Evolutionary conservation across 1,140 invertebrate species (phyloP).

Genomic region (Pantala flavescens): DNA sequence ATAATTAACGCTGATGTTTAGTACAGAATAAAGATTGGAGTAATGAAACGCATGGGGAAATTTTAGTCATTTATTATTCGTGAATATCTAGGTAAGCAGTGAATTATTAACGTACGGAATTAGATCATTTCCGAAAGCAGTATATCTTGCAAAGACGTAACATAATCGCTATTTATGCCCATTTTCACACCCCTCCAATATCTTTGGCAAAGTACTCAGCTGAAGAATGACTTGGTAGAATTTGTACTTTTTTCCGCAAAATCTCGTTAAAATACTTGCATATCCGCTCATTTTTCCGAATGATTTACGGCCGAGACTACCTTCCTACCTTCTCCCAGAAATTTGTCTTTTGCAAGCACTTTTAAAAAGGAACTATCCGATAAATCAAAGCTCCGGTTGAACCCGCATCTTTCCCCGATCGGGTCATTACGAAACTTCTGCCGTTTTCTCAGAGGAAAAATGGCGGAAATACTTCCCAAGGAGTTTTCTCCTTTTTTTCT

Average conservation of each 20-base stretch:
- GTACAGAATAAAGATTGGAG: no score
- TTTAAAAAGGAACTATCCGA: neutral
- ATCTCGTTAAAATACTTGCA: neutral
- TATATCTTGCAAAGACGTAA: no score
- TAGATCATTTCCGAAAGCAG: no score
- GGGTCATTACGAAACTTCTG: neutral
- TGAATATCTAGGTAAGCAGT: no score
- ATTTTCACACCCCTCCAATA: no score
- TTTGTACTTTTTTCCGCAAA: neutral
- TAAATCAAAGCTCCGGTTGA: neutral
- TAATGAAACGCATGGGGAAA: no score
- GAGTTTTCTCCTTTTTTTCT: neutral
- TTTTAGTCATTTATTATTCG: no score
- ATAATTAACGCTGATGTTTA: no score
- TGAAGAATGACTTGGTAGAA: no score
- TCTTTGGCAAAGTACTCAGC: no score
- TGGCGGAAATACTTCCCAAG: neutral
- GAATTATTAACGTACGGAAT: no score
- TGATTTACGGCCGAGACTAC: neutral
- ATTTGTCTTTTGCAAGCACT: neutral
- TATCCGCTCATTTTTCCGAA: neutral
- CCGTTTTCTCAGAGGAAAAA: neutral
- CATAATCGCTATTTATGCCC: no score
- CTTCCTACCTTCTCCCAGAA: neutral
- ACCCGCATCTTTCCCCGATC: neutral